phyloP scores from a whole-genome alignment of 2,888 invertebrate genomes.

The Lochmaea crataegi region DNA sequence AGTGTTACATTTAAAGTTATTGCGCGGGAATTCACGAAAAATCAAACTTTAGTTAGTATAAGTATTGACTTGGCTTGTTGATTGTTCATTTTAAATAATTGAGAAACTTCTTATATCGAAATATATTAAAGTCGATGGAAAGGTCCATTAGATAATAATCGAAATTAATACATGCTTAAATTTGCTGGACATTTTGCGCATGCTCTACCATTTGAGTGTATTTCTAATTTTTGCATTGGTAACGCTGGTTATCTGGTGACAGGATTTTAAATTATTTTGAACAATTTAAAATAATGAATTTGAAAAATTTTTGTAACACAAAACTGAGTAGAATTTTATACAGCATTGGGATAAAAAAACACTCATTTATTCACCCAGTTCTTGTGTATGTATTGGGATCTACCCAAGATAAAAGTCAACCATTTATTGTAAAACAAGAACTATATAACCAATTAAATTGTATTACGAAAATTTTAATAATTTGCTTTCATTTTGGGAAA shows the following conservation, averaged over 20 bases:
- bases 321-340: not conserved
- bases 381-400: no score
- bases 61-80: no score
- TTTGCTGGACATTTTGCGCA: slow-evolving; percentile 38
- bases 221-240: slow-evolving; percentile 56
- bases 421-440: no score
- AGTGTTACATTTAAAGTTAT: no score
- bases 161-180: slow-evolving; percentile 1
- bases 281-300: not conserved
- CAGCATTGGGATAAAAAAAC: not conserved
- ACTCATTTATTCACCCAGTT: no score
- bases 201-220: slow-evolving; percentile 57
- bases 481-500: slow-evolving; percentile 1
- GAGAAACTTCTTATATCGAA: not conserved
- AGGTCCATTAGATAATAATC: not conserved
- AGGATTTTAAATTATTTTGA: slow-evolving; percentile 33
- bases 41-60: no score
- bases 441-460: not conserved
- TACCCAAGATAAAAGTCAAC: no score
- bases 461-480: not conserved
- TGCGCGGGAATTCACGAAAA: no score
- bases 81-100: no score
- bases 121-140: not conserved
- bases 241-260: slow-evolving; percentile 57
- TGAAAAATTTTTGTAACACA: not conserved